Base-by-base conservation (phyloP, 2,888 invertebrate genomes). In the Galeopsomyia nigrocyanea region DNA sequence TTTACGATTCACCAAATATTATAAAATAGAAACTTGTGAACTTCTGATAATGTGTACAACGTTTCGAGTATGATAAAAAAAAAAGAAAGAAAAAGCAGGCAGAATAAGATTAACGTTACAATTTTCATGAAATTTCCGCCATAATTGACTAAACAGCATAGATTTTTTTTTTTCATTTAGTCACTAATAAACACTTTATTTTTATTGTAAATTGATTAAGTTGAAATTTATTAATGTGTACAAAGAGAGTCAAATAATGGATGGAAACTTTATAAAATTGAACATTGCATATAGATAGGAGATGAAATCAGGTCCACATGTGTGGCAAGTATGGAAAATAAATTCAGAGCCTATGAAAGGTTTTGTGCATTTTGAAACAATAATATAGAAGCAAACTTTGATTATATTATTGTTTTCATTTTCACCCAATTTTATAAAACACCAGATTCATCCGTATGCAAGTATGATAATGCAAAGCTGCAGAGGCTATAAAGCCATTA, bases 391-490 rank as follows among this genome's bases (percentile, higher is more conserved):
- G 75, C 70, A 56, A 75, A 60, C 65, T 31, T 64, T 50, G 65
- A 68, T 75, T 71, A 46, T 77, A 76, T 73, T 72, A 71, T 74
- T 77, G 73, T 70, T 76, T 77, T 70, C 57, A 64, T 69, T 76
- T 79, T 78, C 75, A 78, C 80, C 80, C 78, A 79, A 78, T 47
- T 78, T 76, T 78, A 70, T 77, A 78, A 3, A 31, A 65, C 75
- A 78, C 74, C 73, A 76, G 75, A 78, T 79, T 78, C 76, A 73
- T 75, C 76, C 76, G 71, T 79, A 78, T 80, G 79, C 78, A 77
- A 79, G 79, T 81, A 79, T 79, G 79, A 80, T 81, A 78, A 81
- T 83, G 81, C 79, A 83, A 84, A 83, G 81, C 81, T 79, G 78
- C 80, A 78, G 76, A 76, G 79, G 77, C 80, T 81, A 80, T 77